Conservation (phyloP, 2,888 invertebrate genomes). For the Aleiodes leptofemur region DNA sequence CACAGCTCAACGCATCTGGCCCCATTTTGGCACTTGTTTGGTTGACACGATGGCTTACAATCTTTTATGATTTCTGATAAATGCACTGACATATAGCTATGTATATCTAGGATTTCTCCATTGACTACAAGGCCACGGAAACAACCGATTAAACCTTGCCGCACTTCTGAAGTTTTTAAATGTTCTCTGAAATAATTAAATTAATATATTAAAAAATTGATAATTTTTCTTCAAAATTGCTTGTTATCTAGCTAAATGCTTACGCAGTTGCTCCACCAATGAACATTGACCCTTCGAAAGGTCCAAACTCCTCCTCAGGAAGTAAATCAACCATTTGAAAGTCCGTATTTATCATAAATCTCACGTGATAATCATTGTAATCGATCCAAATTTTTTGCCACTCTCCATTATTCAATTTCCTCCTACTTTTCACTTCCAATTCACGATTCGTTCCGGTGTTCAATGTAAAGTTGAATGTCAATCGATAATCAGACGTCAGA, state of each 20-base stretch:
- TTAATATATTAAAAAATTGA: background rate
- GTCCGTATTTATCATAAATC: constrained; percentile 94
- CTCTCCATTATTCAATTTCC: constrained; percentile 91
- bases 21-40: constrained; percentile 94
- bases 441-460: constrained; percentile 90
- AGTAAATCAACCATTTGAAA: constrained; percentile 91
- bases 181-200: constrained; percentile 80
- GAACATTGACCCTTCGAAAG: constrained; percentile 95
- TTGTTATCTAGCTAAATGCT: constrained; percentile 71
- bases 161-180: constrained; percentile 87
- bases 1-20: constrained; percentile 93
- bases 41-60: constrained; percentile 95
- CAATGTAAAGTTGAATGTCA: constrained; percentile 92
- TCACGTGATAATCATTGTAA: constrained; percentile 94
- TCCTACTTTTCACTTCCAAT: constrained; percentile 87
- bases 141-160: constrained; percentile 94
- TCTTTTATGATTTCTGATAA: constrained; percentile 93
- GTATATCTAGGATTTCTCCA: constrained; percentile 92
- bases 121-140: constrained; percentile 95
- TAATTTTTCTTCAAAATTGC: too few species aligned
- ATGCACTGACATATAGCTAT: constrained; percentile 94
- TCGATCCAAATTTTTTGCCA: constrained; percentile 98
- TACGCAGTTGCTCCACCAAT: constrained; percentile 95
- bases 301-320: constrained; percentile 92
- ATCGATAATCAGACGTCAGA: constrained; percentile 87